phyloP scores from a whole-genome alignment of 2,113 vertebrate species.

The Dicerorhinus sumatrensis region DNA sequence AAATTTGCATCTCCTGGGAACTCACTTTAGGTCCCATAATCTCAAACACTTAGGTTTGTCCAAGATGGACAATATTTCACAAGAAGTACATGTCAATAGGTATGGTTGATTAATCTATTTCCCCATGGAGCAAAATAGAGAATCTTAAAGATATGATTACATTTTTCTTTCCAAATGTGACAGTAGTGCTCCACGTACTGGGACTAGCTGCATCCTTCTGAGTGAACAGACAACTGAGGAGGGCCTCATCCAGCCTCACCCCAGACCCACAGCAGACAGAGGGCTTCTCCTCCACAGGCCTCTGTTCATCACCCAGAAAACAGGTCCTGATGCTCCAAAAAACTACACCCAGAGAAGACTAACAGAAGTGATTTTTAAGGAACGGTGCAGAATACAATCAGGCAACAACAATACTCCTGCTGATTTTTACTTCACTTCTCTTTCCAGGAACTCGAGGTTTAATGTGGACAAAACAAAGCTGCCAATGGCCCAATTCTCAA shows the following conservation, averaged over 20 bases:
- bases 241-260: background rate
- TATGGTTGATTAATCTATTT: background rate
- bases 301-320: background rate
- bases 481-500: background rate
- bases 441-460: background rate
- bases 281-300: background rate
- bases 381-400: background rate
- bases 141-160: background rate
- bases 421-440: background rate
- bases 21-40: background rate
- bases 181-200: accelerated
- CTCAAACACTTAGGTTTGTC: background rate
- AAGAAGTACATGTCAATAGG: background rate
- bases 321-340: background rate
- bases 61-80: background rate
- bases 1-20: background rate
- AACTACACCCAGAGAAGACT: background rate
- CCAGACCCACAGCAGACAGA: too few relatives aligned
- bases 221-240: background rate
- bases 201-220: background rate
- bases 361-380: background rate
- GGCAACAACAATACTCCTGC: too few relatives aligned
- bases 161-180: background rate
- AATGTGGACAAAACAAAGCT: background rate
- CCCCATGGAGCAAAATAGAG: background rate